These are phyloP conservation scores for Caenorhabditis tropicalis DNA, from an alignment of 1,140 invertebrate genomes.

Conservation along the genomic window DNA sequence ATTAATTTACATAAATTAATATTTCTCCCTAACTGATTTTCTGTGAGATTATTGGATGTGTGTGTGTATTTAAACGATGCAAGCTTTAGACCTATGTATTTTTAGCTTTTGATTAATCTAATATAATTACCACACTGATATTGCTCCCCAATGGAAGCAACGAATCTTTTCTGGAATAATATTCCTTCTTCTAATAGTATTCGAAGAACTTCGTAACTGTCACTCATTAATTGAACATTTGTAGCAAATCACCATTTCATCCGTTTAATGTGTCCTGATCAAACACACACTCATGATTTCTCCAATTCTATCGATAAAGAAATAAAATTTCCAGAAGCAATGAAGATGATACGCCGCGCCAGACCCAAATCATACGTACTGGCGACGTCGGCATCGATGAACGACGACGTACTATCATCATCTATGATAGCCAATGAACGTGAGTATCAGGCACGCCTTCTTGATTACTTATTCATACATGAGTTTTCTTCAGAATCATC, in stretches of 20 bases:
- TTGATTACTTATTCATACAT: not conserved
- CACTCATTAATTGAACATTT: too few relatives aligned
- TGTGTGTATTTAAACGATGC: too few relatives aligned
- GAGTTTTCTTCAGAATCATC: not conserved
- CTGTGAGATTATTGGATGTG: not conserved
- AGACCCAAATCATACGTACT: slow-evolving; percentile 53
- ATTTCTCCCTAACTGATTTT: not conserved
- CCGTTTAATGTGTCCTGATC: not conserved
- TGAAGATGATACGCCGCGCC: slow-evolving; percentile 49
- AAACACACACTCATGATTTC: not conserved
- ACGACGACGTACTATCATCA: slow-evolving; percentile 11
- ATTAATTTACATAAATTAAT: slow-evolving; percentile 32
- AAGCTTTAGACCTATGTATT: not conserved
- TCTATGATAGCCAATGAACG: slow-evolving; percentile 31
- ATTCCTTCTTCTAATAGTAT: too few relatives aligned
- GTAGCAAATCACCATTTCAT: not conserved
- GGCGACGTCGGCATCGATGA: slow-evolving; percentile 49
- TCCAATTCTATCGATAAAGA: too few relatives aligned
- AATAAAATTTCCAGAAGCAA: slow-evolving; percentile 44
- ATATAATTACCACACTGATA: too few relatives aligned
- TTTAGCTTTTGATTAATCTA: too few relatives aligned
- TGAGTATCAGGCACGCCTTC: not conserved
- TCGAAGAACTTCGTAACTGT: too few relatives aligned
- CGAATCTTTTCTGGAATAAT: too few relatives aligned
- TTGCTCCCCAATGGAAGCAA: too few relatives aligned